Conservation (phyloP, 2,797 vertebrate species). For the Clamator glandarius region DNA sequence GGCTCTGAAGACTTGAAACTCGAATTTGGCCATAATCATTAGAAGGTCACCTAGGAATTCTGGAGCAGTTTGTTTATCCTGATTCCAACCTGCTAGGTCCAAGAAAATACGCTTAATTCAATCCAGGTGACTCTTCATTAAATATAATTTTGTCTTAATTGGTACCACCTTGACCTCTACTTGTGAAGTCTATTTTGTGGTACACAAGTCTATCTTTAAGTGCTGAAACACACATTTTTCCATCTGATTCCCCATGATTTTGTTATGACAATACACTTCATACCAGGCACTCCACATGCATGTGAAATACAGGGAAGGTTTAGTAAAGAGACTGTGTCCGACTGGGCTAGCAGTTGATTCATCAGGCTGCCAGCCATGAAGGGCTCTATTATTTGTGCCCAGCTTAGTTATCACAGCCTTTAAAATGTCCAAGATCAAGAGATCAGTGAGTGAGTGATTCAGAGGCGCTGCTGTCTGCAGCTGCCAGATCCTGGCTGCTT, state of each 20-base stretch:
- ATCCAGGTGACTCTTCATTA: conserved; percentile 82
- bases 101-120: conserved; percentile 84
- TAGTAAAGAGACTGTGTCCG: rapidly evolving
- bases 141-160: conserved; percentile 79
- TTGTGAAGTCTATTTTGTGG: conserved; percentile 82
- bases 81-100: conserved; percentile 74
- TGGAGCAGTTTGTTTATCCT: conserved; percentile 77
- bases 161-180: conserved; percentile 81
- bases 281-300: not conserved
- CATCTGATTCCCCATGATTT: conserved; percentile 70
- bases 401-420: not conserved
- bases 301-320: not conserved
- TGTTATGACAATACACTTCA: conserved; percentile 43
- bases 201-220: conserved; percentile 71
- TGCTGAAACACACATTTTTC: conserved; percentile 72
- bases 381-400: not conserved
- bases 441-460: not conserved
- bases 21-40: conserved; percentile 77
- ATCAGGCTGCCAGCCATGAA: rapidly evolving
- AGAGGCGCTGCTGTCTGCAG: not conserved
- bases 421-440: not conserved
- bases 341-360: not conserved
- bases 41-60: conserved; percentile 80
- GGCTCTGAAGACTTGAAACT: conserved; percentile 76
- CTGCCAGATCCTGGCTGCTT: not conserved